phyloP scores from a whole-genome alignment of 2,797 vertebrate species.

The Chromis chromis region DNA sequence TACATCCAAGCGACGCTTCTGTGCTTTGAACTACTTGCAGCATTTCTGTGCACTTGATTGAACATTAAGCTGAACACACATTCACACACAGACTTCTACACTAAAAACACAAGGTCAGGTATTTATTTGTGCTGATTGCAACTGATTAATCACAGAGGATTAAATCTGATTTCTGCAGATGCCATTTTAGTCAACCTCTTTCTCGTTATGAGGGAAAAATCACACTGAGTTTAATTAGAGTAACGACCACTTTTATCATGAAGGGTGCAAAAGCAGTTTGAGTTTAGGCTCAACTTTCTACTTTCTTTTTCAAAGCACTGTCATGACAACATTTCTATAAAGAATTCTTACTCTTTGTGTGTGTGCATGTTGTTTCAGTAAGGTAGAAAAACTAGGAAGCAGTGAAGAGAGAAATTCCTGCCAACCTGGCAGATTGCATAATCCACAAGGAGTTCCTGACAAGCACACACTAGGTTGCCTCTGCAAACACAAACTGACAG shows the following conservation, averaged over 20 bases:
- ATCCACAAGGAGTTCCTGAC: slow-evolving; percentile 43
- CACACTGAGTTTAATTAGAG: neutral
- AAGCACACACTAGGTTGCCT: slow-evolving; percentile 63
- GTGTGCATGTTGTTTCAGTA: neutral
- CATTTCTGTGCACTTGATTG: slow-evolving; percentile 7
- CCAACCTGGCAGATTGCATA: slow-evolving; percentile 53
- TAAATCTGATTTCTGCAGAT: neutral
- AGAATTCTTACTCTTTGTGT: neutral
- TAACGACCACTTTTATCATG: neutral
- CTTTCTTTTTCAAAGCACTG: neutral
- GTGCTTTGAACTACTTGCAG: neutral
- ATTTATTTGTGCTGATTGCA: neutral
- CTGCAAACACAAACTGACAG: slow-evolving; percentile 69
- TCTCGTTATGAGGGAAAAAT: too few species aligned
- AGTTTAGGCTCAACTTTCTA: neutral
- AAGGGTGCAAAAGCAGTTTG: neutral
- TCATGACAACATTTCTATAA: neutral
- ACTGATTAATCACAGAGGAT: slow-evolving; percentile 5
- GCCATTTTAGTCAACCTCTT: neutral
- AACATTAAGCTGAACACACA: neutral
- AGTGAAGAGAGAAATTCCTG: slow-evolving; percentile 40
- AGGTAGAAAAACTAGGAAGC: neutral
- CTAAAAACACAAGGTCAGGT: neutral
- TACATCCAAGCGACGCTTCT: neutral
- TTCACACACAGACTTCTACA: neutral